Base-by-base conservation (phyloP, 2,888 invertebrate genomes). In the Harmothoe impar region DNA sequence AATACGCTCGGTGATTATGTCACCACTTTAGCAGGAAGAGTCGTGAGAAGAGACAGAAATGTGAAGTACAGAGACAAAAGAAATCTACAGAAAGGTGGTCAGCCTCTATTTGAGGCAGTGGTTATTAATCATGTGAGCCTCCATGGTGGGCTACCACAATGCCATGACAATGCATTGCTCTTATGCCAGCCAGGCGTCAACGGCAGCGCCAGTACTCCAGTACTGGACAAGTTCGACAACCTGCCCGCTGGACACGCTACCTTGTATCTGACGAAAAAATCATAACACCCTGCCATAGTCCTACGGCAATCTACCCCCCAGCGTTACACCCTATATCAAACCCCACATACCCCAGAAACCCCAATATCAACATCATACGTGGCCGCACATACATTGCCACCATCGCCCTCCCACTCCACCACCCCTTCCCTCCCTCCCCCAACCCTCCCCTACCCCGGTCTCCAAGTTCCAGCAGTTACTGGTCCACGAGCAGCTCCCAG, bases 171-270 rank as follows among this genome's bases (percentile, higher is more conserved):
- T 81, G 81, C 12, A 1, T 15, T 12, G 7, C 43, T 43, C 81
- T 7, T 25, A 81, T 81, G 81, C 81, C 5, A 0, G 35, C 43
- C 81, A 10, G 23, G 20, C 43, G 43, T 0, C 81, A 35, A 33
- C 7, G 1, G 43, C 81, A 12, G n/a, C 43, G 10, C 5, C 81
- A 35, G 0, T 17, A 12, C 0, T 17, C 10, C 35, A 35, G 35
- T 0, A 35, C 35, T 7, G 35, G 35, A 5, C 31, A 35, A 43
- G 81, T 77, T n/a, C 31, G 7, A 12, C 77, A 12, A 10, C 5
- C 20, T 68, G 10, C 77, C 7, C 77, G 77, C 12, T 77, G 77
- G 43, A 81, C 81, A 20, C 81, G 43, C 23, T 81, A 81, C 81
- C 43, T 35, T 17, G 35, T 81, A 12, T 17, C 33, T 17, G 81